Evolutionary conservation across 2,888 invertebrate species (phyloP), one percentile per base, ranked within the genome.

Genomic region (Drosophila buzzatii): DNA sequence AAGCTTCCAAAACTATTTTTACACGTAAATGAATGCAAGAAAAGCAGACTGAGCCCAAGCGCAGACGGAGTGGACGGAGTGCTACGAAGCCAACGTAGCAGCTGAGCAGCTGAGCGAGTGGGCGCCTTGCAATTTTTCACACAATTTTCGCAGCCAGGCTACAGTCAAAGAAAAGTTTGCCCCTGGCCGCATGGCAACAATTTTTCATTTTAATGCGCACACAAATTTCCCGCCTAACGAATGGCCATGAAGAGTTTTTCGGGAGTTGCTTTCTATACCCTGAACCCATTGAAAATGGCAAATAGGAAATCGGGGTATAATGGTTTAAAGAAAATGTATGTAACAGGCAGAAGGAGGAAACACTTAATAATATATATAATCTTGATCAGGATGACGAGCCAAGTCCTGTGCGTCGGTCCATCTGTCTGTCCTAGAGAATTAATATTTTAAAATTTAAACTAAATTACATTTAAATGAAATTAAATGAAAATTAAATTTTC

Each of bases 121-220:
- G 55, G 41, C 41, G 67, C 53, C 67, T 65, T 70, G 79, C 76
- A 62, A 77, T 77, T 75, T 77, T 75, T 75, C 77, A 79, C 79
- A 77, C 76, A 77, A 78, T 80, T 78, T 76, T 76, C 60, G 35
- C 49, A 69, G 61, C 41, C 66, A 61, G 73, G 47, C 79, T 49
- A 67, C 45, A 75, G 64, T 65, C 55, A 69, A 70, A 70, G 67
- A 55, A 73, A 77, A 79, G 52, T 82, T 76, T 60, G 70, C 66
- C 37, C 69, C 53, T 33, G 65, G 76, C 76, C 74, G 72, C 85
- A 70, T 60, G 67, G 87, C 89, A 84, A 82, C 83, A 89, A 90
- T 90, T 91, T 90, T 88, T 90, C 89, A 91, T 90, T 86, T 86
- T 91, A 90, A 90, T 90, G 90, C 82, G 86, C 88, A 79, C 85